Base-by-base conservation (phyloP, 2,797 vertebrate species). In the Mico argentatus region DNA sequence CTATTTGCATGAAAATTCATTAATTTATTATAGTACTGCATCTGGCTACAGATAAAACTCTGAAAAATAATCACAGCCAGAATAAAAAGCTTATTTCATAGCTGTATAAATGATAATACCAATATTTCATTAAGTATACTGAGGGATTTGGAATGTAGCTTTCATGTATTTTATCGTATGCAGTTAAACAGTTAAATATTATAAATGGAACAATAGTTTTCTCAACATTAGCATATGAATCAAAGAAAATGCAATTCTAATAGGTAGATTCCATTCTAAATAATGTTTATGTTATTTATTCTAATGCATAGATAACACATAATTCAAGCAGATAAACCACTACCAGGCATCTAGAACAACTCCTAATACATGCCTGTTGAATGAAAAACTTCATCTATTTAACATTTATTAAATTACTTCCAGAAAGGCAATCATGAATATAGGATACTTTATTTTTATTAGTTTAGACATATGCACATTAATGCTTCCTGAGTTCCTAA, bases 241-340 rank as follows among this genome's bases (percentile, higher is more conserved):
- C 8, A 93, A 82, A 91, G 30, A 95, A 97, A 94, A 88, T 83
- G 9, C 6, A 79, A 67, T 90, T 85, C 52, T 87, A 94, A 64
- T 79, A 57, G 57, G n/a, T 64, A 76, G 33, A 70, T 81, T 94
- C 24, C 55, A 96, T 91, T 91, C 33, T 96, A 88, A 91, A 73
- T 73, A 83, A 64, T 94, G 15, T 72, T 88, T 91, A 89, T 87
- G 82, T 81, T 4, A 88, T 72, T 92, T 96, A 89, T 84, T 90
- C 48, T 94, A 91, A 81, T 84, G n/a, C 10, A 70, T 30, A 91
- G 11, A 79, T 57, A 82, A 72, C 27, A 75, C 11, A 46, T 59
- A 82, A 91, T 83, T 77, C 75, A 97, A 91, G 83, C 9, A 90
- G 41, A 87, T 88, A 85, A 82, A 70, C 12, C 36, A 41, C 22